phyloP scores from a whole-genome alignment of 2,888 invertebrate species.

The Tenthredo mesomela region DNA sequence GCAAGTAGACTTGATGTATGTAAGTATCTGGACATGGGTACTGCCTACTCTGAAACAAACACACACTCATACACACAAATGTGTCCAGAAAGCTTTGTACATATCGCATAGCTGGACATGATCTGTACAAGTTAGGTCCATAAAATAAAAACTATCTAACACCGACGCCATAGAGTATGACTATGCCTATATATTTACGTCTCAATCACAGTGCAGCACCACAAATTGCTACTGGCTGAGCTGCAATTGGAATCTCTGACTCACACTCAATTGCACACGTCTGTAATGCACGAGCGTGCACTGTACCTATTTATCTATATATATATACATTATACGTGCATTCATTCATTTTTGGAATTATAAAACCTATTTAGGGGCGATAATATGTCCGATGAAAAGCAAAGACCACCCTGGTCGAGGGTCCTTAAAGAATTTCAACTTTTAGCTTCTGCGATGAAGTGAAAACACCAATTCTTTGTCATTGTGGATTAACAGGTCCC shows the following conservation, averaged over 20 bases:
- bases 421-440: background rate
- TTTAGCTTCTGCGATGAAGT: conserved; percentile 36
- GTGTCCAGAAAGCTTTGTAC: background rate
- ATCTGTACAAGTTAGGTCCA: conserved; percentile 41
- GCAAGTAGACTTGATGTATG: conserved; percentile 20
- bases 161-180: background rate
- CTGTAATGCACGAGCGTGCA: conserved; percentile 6
- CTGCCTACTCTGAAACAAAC: background rate
- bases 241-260: conserved; percentile 21
- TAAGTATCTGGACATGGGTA: conserved; percentile 11
- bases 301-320: background rate
- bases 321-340: background rate
- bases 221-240: conserved; percentile 47
- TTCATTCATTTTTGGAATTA: background rate
- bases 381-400: background rate
- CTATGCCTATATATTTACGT: conserved; percentile 36
- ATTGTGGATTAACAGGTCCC: conserved; percentile 11
- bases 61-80: background rate
- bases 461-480: conserved; percentile 25
- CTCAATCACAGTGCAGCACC: conserved; percentile 46
- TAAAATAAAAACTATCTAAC: conserved; percentile 53
- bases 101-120: background rate
- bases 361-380: too few relatives aligned
- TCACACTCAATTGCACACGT: conserved; percentile 7
- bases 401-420: conserved; percentile 9